Base-by-base conservation (phyloP, 2,113 vertebrate genomes). In the Corvus cornix region DNA sequence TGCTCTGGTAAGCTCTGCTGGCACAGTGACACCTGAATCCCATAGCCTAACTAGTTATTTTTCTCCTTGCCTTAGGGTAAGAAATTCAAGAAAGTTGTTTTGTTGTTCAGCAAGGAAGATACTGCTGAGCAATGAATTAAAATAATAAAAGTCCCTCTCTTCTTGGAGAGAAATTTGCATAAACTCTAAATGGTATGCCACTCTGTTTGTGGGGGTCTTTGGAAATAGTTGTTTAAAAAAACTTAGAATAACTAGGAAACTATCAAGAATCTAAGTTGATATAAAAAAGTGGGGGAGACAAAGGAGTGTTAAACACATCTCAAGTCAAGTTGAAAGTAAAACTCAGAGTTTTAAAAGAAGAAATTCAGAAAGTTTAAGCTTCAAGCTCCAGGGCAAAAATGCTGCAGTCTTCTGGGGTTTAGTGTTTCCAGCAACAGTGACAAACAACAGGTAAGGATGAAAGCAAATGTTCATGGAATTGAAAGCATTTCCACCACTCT, bases 11-110 rank as follows among this genome's bases (percentile, higher is more conserved):
- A 97, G 74, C 77, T 96, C 62, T 69, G 59, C 95, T 98, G 97
- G 96, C 79, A 96, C 83, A 67, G 83, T 92, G 97, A 98, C 93
- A 98, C 95, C 93, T 97, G 97, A 98, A 97, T 97, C 95, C 89
- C 79, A 90, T 43, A 84, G 96, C 92, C 75, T 91, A 90, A 96
- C 89, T 58, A 59, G 66, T 33, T 82, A 64, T 95, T 97, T 97
- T 97, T 97, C 94, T 98, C 97, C 80, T 98, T 97, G 90, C 72
- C 78, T 96, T 52, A 43, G 89, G 79, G 93, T 96, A 97, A 87
- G 74, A 80, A 82, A 93, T 81, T 96, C 66, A 85, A 87, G 90
- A 97, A 95, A 95, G 72, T 96, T 98, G 37, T 93, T 97, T 95
- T 95, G 51, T 95, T 97, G 95, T 85, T 74, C 93, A 97, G 89